A percentile compares a stretch with the other conserved stretches of the same genome.
Conservation (phyloP, 2,797 vertebrate species). For the Clamator glandarius region DNA sequence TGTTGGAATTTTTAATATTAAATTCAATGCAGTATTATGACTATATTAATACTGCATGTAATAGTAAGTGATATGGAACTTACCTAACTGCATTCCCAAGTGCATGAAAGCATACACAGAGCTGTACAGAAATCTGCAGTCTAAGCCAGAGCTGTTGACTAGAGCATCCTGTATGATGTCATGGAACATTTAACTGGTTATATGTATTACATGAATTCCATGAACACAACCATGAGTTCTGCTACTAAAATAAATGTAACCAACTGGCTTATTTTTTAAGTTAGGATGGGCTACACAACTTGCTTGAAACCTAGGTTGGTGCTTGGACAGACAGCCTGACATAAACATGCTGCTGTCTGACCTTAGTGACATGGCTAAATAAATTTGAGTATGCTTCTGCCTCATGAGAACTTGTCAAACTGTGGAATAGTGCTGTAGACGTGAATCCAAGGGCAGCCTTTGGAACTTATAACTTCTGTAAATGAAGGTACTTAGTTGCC, state of each 20-base stretch:
- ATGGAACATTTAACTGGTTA: background rate
- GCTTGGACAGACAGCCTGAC: background rate
- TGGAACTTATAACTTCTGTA: background rate
- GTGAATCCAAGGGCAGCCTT: background rate
- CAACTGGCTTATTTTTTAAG: background rate
- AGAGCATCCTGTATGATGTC: background rate
- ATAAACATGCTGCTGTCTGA: background rate
- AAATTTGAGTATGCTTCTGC: background rate
- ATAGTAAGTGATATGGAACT: background rate
- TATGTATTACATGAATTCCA: background rate
- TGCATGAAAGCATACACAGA: background rate
- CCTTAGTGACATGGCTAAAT: background rate
- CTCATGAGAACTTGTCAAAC: background rate
- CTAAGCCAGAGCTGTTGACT: background rate
- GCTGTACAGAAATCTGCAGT: background rate
- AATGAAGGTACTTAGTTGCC: background rate
- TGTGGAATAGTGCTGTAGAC: background rate
- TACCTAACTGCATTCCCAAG: background rate
- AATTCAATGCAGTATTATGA: background rate
- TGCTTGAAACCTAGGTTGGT: background rate
- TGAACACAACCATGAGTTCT: background rate
- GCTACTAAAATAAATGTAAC: background rate
- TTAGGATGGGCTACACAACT: background rate
- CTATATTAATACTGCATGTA: background rate
- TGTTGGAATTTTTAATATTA: background rate